These are phyloP conservation scores for Sycophaga agraensis DNA, from an alignment of 1,140 invertebrate species.

Conservation along the genomic window DNA sequence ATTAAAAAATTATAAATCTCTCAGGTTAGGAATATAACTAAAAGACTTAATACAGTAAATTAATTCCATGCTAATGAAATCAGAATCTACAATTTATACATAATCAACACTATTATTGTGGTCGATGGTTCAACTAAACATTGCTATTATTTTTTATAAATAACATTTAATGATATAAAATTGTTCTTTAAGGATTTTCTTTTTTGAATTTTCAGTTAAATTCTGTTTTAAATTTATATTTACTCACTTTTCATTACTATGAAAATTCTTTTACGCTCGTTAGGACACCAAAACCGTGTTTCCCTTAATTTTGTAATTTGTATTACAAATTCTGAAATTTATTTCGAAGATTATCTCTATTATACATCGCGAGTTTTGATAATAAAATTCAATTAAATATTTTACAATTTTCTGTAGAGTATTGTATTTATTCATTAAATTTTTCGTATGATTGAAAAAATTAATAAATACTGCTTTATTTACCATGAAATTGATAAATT, in stretches of 20 bases:
- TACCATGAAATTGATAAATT: no score
- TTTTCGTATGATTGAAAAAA: no score
- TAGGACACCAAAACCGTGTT: constrained; percentile 41
- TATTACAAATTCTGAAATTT: no score
- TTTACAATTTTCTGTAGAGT: constrained; percentile 22
- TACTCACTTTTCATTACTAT: constrained; percentile 48
- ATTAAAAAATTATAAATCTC: no score
- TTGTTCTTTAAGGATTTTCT: constrained; percentile 31
- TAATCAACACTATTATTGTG: constrained; percentile 13
- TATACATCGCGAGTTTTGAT: not conserved
- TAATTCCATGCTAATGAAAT: constrained; percentile 3
- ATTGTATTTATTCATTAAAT: constrained; percentile 8
- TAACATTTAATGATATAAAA: constrained; percentile 38
- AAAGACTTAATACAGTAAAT: not conserved
- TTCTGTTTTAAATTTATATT: constrained; percentile 37
- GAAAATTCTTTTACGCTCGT: constrained; percentile 44
- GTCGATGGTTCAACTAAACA: constrained; percentile 10
- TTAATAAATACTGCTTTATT: no score
- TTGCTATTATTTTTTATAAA: constrained; percentile 26
- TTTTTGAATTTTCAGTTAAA: constrained; percentile 28
- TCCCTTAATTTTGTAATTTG: constrained; percentile 7
- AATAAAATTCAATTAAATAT: no score
- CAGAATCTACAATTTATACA: constrained; percentile 15
- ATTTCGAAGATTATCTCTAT: no score
- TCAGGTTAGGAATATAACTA: no score